Evolutionary conservation across 2,797 vertebrate species (phyloP).

Genomic region (Acipenser transmontanus): DNA sequence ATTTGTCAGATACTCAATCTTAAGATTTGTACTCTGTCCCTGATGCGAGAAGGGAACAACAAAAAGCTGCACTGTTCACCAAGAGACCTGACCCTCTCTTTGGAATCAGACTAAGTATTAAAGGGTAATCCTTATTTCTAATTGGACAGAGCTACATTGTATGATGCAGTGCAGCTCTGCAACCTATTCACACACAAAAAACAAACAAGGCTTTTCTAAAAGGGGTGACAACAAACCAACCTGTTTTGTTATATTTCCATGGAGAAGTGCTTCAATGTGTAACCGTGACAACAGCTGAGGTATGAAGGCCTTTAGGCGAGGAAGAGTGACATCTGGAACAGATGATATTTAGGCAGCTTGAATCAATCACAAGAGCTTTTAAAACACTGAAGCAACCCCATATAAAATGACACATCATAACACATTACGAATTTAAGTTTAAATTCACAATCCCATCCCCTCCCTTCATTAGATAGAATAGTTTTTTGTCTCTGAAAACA

Average conservation of each 20-base stretch:
- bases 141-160: no score
- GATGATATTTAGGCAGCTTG: conserved; percentile 46
- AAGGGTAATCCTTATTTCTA: no score
- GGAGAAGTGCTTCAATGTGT: conserved; percentile 93
- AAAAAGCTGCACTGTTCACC: no score
- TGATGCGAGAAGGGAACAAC: no score
- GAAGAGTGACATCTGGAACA: conserved; percentile 91
- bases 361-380: conserved; percentile 31
- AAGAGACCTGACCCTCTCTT: no score
- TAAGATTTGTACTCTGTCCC: no score
- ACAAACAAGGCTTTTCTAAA: neutral
- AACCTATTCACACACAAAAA: no score
- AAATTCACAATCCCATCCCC: conserved; percentile 20
- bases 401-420: neutral
- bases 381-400: no score
- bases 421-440: conserved; percentile 7
- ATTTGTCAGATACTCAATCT: no score
- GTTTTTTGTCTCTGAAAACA: conserved; percentile 19
- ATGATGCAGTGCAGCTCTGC: no score
- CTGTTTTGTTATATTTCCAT: conserved; percentile 98
- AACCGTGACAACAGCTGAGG: conserved; percentile 92
- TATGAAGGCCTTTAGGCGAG: conserved; percentile 92
- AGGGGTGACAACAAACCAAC: conserved; percentile 52
- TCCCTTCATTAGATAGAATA: neutral
- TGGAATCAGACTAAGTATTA: no score